Conservation (phyloP, 2,797 vertebrate genomes). For the Gambusia yucatana region DNA sequence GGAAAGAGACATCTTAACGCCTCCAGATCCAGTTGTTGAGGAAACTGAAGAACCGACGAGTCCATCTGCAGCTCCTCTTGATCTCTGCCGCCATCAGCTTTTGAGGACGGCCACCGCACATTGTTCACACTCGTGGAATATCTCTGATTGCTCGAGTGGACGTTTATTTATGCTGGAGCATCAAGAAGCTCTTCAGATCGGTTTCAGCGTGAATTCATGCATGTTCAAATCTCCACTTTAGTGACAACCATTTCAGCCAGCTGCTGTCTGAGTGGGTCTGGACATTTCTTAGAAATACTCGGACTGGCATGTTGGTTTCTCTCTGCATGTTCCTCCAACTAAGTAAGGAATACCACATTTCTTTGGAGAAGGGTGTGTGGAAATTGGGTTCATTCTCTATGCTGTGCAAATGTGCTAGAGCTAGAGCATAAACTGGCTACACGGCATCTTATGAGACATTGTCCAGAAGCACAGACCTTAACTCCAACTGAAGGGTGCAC, state of each 20-base stretch:
- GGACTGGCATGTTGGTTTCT: neutral
- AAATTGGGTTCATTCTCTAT: too few relatives aligned
- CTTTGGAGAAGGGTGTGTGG: too few relatives aligned
- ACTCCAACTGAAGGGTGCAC: neutral
- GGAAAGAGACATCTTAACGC: neutral
- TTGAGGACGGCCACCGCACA: neutral
- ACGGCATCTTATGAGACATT: too few relatives aligned
- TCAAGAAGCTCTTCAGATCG: conserved; percentile 25
- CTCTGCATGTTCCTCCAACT: too few relatives aligned
- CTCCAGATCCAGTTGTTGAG: neutral
- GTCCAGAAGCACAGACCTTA: too few relatives aligned
- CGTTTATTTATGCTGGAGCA: conserved; percentile 9
- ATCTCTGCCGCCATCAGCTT: conserved; percentile 12
- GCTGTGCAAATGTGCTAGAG: too few relatives aligned
- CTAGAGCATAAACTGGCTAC: too few relatives aligned
- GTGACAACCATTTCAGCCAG: neutral
- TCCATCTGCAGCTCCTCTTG: neutral
- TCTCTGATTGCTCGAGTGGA: conserved; percentile 54
- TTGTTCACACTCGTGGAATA: neutral
- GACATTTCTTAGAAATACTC: neutral
- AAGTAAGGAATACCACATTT: too few relatives aligned
- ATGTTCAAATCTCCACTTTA: neutral
- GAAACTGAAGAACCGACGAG: neutral
- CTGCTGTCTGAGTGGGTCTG: neutral
- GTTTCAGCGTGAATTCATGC: conserved; percentile 9